Base-by-base conservation (phyloP, 2,888 invertebrate genomes). In the Trichogramma dendrolimi region DNA sequence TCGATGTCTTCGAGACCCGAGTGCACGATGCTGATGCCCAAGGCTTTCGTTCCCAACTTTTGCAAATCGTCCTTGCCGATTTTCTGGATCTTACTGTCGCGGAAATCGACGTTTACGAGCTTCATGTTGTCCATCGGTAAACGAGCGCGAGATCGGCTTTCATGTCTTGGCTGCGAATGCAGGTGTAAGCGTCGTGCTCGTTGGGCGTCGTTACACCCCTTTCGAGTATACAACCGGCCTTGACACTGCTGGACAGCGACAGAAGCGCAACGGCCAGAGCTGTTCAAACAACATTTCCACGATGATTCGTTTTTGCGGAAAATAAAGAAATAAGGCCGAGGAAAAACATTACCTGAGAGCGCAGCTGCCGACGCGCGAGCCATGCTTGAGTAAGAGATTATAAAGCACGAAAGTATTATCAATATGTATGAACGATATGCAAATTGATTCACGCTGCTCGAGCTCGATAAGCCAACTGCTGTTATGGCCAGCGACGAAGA, bases 1-100 rank as follows among this genome's bases (percentile, higher is more conserved):
- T 65, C 60, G 27, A 68, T 55, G 38, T 63, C 65, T n/a, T 50
- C 54, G 40, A 66, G 38, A 7, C 63, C 65, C 6, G 60, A 63
- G 50, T 65, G 61, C 0, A 60, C 58, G 55, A 65, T 39, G 49
- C 67, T 63, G 27, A 67, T 58, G 41, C 61, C 65, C 0, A 65
- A 53, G 3, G 51, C 55, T 11, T 61, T 65, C 47, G 51, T 44
- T 10, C 60, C 58, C 7, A 65, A 42, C 7, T 54, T 65, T 14
- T 55, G 41, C 6, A 67, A 58, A 5, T 14, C 14, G 40, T 65
- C 58, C 43, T 62, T 49, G 6, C 55, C 60, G 49, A 67, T 58
- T 27, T 54, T 65, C 5, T 60, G 59, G 4, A 65, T 44, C 1
- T 41, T 44, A 51, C 61, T 50, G n/a, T 64, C 60, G 6, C 58